A percentile compares a stretch with the other conserved stretches of the same genome.
Conservation (phyloP, 2,113 vertebrate genomes). For the Erpornis zantholeuca region DNA sequence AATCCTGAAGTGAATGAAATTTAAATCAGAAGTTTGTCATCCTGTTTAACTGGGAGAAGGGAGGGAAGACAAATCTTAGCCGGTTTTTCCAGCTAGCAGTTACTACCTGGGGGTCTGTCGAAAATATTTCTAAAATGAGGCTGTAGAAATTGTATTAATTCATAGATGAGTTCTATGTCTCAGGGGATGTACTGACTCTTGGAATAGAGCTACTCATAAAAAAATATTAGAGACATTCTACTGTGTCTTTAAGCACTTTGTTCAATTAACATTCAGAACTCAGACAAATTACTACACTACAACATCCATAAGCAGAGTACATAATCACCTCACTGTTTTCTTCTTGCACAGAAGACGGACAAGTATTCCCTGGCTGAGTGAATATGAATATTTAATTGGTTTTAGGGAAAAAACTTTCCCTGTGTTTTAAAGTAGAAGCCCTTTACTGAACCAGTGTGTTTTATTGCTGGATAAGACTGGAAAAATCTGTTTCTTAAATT, state of each 20-base stretch:
- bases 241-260: neutral
- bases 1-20: neutral
- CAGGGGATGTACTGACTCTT: neutral
- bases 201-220: neutral
- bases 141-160: neutral
- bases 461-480: neutral
- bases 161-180: neutral
- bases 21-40: neutral
- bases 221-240: neutral
- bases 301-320: neutral
- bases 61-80: neutral
- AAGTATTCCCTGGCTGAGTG: neutral
- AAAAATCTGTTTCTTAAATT: neutral
- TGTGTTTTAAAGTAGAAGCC: neutral
- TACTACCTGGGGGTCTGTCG: neutral
- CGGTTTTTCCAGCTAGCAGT: neutral
- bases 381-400: neutral
- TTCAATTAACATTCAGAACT: neutral
- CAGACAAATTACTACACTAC: neutral
- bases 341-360: neutral
- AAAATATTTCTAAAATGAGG: neutral
- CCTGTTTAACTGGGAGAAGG: neutral
- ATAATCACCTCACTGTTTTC: neutral
- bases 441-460: neutral
- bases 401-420: neutral